Percentiles rank a stretch among this genome's conserved stretches.
Evolutionary conservation across 2,113 vertebrate genomes (phyloP).

Genomic region (Pipra filicauda): DNA sequence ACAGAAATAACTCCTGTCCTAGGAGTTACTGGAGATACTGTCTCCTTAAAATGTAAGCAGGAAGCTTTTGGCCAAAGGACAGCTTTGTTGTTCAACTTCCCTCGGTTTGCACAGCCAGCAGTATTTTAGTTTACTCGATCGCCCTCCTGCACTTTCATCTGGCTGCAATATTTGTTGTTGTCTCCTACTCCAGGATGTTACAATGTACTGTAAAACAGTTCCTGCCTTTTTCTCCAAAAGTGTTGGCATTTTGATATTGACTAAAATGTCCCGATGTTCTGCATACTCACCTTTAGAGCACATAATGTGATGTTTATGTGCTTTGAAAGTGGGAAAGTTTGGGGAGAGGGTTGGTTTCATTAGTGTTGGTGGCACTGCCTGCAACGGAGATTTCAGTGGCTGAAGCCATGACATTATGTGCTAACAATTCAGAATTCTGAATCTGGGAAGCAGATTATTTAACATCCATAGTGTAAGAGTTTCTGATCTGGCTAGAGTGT

Average conservation of each 20-base stretch:
- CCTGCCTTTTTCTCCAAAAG: not conserved
- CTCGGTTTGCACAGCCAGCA: not conserved
- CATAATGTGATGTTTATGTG: not conserved
- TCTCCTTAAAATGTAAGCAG: not conserved
- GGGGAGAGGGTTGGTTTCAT: not conserved
- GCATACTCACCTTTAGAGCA: not conserved
- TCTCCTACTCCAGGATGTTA: not conserved
- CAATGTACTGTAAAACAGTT: not conserved
- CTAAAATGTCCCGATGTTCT: not conserved
- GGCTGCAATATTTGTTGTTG: not conserved
- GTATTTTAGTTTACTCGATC: not conserved
- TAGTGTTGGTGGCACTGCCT: not conserved
- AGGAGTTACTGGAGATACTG: not conserved
- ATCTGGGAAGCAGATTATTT: not conserved
- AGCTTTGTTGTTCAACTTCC: not conserved
- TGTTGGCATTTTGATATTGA: not conserved
- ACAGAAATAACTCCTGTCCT: accelerated
- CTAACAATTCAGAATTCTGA: not conserved
- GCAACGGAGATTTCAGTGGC: not conserved
- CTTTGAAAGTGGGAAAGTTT: not conserved
- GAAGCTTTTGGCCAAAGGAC: not conserved
- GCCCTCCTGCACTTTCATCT: not conserved
- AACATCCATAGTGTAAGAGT: not conserved
- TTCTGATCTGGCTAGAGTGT: not conserved
- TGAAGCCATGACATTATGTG: not conserved